Evolutionary conservation across 2,888 invertebrate species (phyloP).

Genomic region (Nymphalis c-album): DNA sequence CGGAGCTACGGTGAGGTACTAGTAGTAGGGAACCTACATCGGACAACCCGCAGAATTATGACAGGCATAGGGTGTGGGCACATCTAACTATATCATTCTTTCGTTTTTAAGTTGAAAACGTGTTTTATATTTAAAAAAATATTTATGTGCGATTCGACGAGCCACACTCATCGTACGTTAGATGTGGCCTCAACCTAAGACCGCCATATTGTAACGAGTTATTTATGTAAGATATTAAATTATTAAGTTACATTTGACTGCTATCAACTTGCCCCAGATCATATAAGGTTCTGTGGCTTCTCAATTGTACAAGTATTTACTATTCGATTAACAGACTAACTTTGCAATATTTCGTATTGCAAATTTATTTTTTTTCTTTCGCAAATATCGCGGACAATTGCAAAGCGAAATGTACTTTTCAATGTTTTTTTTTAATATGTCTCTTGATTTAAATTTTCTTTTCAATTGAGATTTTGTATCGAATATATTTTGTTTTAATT

Average conservation of each 20-base stretch:
- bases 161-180: conserved; percentile 20
- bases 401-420: not conserved
- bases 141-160: not conserved
- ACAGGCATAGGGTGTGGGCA: conserved; percentile 57
- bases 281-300: too few relatives aligned
- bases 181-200: conserved; percentile 32
- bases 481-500: too few relatives aligned
- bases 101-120: not conserved
- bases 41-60: conserved; percentile 67
- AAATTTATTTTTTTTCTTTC: not conserved
- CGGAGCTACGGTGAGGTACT: conserved; percentile 44
- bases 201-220: conserved; percentile 3
- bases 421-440: not conserved
- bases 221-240: conserved; percentile 6
- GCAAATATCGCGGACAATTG: not conserved
- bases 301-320: too few relatives aligned
- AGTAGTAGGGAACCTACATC: conserved; percentile 46
- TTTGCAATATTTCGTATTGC: not conserved
- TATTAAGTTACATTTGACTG: not conserved
- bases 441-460: not conserved
- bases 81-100: conserved; percentile 22
- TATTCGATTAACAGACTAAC: not conserved
- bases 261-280: not conserved
- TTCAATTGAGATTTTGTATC: not conserved
- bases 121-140: too few relatives aligned